Percentiles rank a stretch among this genome's conserved stretches.
Conservation (phyloP, 2,113 vertebrate species). For the Miniopterus natalensis region DNA sequence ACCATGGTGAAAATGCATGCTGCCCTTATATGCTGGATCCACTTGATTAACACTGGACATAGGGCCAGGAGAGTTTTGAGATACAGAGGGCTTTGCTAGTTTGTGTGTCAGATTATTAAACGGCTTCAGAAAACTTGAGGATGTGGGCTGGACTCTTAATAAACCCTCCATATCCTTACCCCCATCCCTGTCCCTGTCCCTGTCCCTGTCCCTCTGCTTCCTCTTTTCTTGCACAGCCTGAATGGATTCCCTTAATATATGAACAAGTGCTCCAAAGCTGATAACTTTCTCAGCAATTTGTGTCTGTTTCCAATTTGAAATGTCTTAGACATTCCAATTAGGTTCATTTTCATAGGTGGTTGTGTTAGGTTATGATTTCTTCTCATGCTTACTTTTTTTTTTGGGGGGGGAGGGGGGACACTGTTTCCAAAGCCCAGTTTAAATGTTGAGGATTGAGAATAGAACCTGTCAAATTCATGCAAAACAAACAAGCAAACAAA, state of each 20-base stretch:
- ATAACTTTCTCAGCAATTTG: slow-evolving; percentile 2
- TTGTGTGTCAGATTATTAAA: slow-evolving; percentile 25
- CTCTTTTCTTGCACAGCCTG: neutral
- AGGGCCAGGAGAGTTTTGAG: neutral
- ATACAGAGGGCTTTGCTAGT: neutral
- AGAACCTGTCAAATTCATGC: slow-evolving; percentile 28
- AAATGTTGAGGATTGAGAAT: slow-evolving; percentile 48
- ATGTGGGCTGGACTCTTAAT: neutral
- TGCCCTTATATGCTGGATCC: neutral
- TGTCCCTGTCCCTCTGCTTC: neutral
- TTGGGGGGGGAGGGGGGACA: neutral
- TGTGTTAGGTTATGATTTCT: slow-evolving; percentile 27
- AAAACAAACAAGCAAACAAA: neutral
- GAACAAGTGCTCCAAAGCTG: neutral
- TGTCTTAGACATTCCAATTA: slow-evolving; percentile 9
- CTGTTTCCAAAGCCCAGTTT: slow-evolving; percentile 36
- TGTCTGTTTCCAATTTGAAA: slow-evolving; percentile 43
- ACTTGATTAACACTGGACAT: slow-evolving; percentile 25
- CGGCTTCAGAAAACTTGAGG: slow-evolving; percentile 34
- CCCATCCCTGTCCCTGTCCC: neutral
- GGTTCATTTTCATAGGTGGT: slow-evolving; percentile 21
- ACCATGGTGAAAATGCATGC: slow-evolving; percentile 65
- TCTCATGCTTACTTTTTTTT: neutral
- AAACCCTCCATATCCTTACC: neutral
- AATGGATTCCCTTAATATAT: neutral